Evolutionary conservation across 2,888 invertebrate genomes (phyloP).

Genomic region (Cerastis rubricosa): DNA sequence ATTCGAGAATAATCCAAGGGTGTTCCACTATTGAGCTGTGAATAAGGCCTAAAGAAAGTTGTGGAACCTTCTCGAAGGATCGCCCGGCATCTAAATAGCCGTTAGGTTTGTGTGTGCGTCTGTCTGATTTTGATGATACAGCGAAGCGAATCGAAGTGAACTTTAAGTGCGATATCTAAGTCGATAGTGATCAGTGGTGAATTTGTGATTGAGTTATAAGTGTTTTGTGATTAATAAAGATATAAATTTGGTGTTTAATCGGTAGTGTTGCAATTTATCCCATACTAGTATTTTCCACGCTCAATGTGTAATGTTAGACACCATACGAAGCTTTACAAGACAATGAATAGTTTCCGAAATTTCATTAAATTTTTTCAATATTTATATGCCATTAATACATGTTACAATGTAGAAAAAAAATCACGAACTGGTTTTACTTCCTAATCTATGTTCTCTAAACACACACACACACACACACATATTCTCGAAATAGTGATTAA

Average conservation of each 20-base stretch:
- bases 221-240: not conserved
- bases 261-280: not conserved
- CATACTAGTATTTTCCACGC: not conserved
- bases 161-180: too few relatives aligned
- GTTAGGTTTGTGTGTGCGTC: not conserved
- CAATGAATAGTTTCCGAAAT: not conserved
- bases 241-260: not conserved
- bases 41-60: not conserved
- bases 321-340: not conserved
- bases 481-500: slow-evolving; percentile 34
- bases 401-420: not conserved
- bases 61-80: not conserved
- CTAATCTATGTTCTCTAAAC: slow-evolving; percentile 29
- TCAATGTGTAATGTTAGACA: not conserved
- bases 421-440: too few relatives aligned
- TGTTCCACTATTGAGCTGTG: not conserved
- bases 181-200: not conserved
- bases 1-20: not conserved
- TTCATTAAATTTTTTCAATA: too few relatives aligned
- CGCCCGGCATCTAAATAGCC: not conserved
- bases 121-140: not conserved
- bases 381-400: not conserved
- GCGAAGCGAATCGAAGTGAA: not conserved
- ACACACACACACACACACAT: slow-evolving; percentile 16
- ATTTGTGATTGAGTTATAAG: not conserved